A percentile compares a stretch with the other conserved stretches of the same genome.
Evolutionary conservation across 2,797 vertebrate species (phyloP).

Genomic region (Falco columbarius): DNA sequence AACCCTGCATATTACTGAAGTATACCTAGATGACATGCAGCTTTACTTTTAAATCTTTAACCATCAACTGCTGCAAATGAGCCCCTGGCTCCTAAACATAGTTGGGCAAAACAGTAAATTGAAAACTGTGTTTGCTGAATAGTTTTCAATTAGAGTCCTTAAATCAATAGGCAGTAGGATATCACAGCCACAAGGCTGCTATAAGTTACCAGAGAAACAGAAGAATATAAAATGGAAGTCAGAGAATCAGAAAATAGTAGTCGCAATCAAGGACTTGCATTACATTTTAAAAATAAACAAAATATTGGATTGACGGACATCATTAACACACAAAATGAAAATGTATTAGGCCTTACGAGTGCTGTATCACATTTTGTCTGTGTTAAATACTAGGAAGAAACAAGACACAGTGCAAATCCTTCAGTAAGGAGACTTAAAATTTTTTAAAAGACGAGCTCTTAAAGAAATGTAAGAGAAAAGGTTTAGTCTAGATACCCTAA

Average conservation of each 20-base stretch:
- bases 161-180: conserved; percentile 3
- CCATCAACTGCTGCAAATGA: conserved; percentile 7
- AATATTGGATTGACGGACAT: not conserved
- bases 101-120: conserved; percentile 25
- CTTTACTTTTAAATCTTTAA: conserved; percentile 38
- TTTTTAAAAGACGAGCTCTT: not conserved
- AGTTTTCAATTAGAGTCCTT: conserved; percentile 37
- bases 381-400: not conserved
- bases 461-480: not conserved
- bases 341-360: not conserved
- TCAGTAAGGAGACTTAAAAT: not conserved
- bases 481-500: not conserved
- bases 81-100: conserved; percentile 19
- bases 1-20: not conserved
- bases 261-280: not conserved
- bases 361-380: not conserved
- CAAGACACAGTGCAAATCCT: not conserved
- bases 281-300: not conserved
- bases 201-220: not conserved
- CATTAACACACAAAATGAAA: not conserved
- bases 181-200: not conserved
- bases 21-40: not conserved
- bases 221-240: not conserved
- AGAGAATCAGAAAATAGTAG: not conserved
- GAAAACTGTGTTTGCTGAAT: conserved; percentile 25